These are phyloP conservation scores for Hybos culiciformis DNA, from an alignment of 2,888 invertebrate species.

Conservation along the genomic window DNA sequence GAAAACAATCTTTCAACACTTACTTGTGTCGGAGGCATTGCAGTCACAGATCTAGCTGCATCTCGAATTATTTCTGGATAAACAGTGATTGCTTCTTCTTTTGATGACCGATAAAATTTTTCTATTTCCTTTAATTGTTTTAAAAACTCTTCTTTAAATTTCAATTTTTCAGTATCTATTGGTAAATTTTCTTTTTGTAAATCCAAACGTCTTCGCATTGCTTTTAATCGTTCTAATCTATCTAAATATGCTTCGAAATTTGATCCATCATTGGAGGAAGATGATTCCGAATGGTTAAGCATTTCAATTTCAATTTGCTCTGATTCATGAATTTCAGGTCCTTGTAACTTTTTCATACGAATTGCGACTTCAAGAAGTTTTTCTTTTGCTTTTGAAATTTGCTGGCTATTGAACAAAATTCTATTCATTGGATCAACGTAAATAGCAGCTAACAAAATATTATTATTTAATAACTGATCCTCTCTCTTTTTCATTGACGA, in stretches of 20 bases:
- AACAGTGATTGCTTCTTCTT: neutral
- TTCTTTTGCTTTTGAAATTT: neutral
- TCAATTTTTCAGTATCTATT: neutral
- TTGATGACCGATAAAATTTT: neutral
- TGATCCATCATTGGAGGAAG: neutral
- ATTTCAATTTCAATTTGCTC: neutral
- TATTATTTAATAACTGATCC: neutral
- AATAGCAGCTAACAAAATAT: neutral
- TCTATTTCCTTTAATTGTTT: neutral
- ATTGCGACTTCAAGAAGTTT: slow-evolving; percentile 1
- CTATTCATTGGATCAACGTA: neutral
- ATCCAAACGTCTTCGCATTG: neutral
- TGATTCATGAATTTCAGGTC: neutral
- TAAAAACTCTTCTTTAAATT: neutral
- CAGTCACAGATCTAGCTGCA: neutral
- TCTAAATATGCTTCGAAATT: neutral
- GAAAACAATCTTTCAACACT: slow-evolving; percentile 3
- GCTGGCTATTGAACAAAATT: neutral
- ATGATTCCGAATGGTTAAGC: neutral
- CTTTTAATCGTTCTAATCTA: neutral
- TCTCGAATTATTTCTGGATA: slow-evolving; percentile 1
- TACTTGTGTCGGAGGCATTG: neutral
- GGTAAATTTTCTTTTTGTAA: neutral
- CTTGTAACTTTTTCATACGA: neutral
- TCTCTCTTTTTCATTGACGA: neutral